Evolutionary conservation across 2,888 invertebrate genomes (phyloP), one percentile per base, ranked within the genome.

Genomic region (Charanyca ferruginea): DNA sequence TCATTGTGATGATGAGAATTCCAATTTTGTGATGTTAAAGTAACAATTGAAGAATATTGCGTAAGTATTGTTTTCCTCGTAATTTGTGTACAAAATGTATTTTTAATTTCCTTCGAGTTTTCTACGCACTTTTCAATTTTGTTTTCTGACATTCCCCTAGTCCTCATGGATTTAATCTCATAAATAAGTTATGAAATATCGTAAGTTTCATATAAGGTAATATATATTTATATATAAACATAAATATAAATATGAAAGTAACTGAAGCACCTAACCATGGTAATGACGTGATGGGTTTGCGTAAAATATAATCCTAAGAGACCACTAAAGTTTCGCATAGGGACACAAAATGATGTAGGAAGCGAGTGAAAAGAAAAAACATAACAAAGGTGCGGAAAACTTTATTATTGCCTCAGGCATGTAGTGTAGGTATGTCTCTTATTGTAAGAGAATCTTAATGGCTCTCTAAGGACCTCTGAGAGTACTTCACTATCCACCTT

Each of bases 1-100:
- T 83, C 73, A 73, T 59, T 84, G 88, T 87, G 85, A 83, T 81
- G 79, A 77, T 73, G 70, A 68, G 38, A 64, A 52, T 74, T 67
- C 55, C 47, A 77, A 72, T 82, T 79, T 62, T 73, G 85, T 85
- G 84, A 84, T 83, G 79, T 71, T 76, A 63, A 70, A 76, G 70
- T 72, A 77, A 70, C 57, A 64, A 70, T 78, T 73, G 79, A 80
- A 72, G 62, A 64, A 58, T 61, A 53, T 49, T 55, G 47, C 54
- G 85, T 85, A 73, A 85, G 85, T 85, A 83, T 77, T 64, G 32
- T 64, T 73, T 68, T 67, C 49, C 42, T 60, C n/a, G 3, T 64
- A 25, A n/a, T 62, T 76, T 71, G 35, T 54, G 42, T 25, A 45
- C 32, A 8, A 53, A 45, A 49, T 63, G 7, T 63, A 18, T 60